Evolutionary conservation across 2,113 vertebrate species (phyloP).

Genomic region (Pomatostomus ruficeps): DNA sequence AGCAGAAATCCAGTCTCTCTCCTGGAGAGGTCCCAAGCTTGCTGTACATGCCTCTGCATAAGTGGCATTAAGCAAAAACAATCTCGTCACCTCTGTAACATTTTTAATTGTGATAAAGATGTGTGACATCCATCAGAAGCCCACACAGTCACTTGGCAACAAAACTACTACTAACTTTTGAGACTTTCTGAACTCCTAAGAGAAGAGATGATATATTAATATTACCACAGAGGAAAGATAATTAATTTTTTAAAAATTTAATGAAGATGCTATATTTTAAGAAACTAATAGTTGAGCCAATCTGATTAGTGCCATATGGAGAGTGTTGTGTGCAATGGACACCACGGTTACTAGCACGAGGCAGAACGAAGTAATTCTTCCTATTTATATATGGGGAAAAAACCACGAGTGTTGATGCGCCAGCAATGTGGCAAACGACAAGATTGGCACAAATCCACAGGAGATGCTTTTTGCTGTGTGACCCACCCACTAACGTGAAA

Average conservation of each 20-base stretch:
- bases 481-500: neutral
- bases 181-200: constrained; percentile 21
- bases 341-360: constrained; percentile 15
- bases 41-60: neutral
- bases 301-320: constrained; percentile 70
- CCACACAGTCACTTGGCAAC: constrained; percentile 17
- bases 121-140: neutral
- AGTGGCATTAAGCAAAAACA: neutral
- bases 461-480: neutral
- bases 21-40: neutral
- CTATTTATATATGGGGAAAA: constrained; percentile 18
- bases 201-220: constrained; percentile 28
- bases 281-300: constrained; percentile 56
- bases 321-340: constrained; percentile 37
- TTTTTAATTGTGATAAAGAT: constrained; percentile 14
- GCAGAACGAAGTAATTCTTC: constrained; percentile 26
- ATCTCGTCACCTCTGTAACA: neutral
- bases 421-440: neutral
- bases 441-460: constrained; percentile 11
- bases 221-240: constrained; percentile 19
- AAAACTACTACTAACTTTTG: constrained; percentile 7
- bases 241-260: neutral
- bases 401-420: neutral
- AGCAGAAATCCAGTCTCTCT: neutral
- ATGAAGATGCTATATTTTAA: constrained; percentile 67